Evolutionary conservation across 2,113 vertebrate species (phyloP).

Genomic region (Sula dactylatra): DNA sequence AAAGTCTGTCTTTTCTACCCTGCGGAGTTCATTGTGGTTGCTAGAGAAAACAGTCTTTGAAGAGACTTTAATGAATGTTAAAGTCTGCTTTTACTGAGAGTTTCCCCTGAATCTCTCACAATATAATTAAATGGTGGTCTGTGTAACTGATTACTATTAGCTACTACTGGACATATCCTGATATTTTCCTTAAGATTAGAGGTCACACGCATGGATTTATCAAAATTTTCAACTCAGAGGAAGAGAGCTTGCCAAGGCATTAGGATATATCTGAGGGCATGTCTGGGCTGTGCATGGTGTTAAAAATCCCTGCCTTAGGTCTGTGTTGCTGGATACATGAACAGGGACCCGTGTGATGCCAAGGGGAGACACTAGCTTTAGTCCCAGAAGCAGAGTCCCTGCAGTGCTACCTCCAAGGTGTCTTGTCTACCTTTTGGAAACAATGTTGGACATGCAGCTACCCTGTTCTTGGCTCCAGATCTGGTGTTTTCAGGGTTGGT

Average conservation of each 20-base stretch:
- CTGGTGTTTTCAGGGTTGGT: not conserved
- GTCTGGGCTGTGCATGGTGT: not conserved
- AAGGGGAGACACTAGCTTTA: not conserved
- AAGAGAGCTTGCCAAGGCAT: not conserved
- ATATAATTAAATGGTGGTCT: not conserved
- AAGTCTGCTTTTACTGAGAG: not conserved
- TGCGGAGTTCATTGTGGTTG: not conserved
- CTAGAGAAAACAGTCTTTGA: not conserved
- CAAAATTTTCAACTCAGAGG: not conserved
- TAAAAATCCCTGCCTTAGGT: not conserved
- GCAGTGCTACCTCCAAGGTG: not conserved
- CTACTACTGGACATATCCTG: not conserved
- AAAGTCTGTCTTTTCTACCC: not conserved
- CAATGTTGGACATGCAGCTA: not conserved
- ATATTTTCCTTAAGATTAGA: not conserved
- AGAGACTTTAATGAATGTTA: not conserved
- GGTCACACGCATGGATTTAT: not conserved
- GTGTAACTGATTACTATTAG: not conserved
- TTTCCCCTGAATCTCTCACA: not conserved
- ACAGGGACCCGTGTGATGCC: not conserved
- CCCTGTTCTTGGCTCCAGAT: not conserved
- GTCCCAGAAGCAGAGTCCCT: not conserved
- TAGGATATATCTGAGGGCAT: not conserved
- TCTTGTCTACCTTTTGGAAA: not conserved
- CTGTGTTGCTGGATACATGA: not conserved